Evolutionary conservation across 2,888 invertebrate species (phyloP).

Genomic region (Gymnocheta viridis): DNA sequence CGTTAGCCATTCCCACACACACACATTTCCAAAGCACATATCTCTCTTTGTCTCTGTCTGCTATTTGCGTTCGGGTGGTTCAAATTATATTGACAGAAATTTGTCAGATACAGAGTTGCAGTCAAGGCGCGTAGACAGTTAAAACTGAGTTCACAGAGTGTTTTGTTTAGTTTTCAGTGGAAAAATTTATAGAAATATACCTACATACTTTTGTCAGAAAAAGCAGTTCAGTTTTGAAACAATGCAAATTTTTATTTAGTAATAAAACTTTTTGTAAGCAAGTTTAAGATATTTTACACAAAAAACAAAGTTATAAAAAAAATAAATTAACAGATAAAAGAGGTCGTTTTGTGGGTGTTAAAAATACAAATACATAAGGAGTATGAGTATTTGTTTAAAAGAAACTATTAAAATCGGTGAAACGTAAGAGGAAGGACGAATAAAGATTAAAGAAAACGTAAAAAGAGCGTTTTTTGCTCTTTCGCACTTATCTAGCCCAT

Average conservation of each 20-base stretch:
- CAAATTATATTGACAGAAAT: constrained; percentile 60
- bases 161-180: constrained; percentile 33
- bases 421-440: constrained; percentile 46
- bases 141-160: constrained; percentile 18
- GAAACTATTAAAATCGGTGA: neutral
- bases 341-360: constrained; percentile 65
- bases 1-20: constrained; percentile 22
- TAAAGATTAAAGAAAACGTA: constrained; percentile 51
- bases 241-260: neutral
- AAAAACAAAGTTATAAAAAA: constrained; percentile 35
- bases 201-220: neutral
- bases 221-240: constrained; percentile 11
- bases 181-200: constrained; percentile 30
- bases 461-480: constrained; percentile 58
- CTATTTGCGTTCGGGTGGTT: constrained; percentile 29
- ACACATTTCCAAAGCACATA: neutral
- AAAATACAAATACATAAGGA: constrained; percentile 49
- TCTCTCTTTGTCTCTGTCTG: constrained; percentile 42
- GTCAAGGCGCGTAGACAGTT: constrained; percentile 65
- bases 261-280: constrained; percentile 13
- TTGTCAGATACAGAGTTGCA: constrained; percentile 66
- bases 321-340: constrained; percentile 53
- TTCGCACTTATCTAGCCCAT: constrained; percentile 44
- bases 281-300: constrained; percentile 1
- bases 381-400: constrained; percentile 23